Conservation (phyloP, 2,888 invertebrate species). For the Lumbricus terrestris region DNA sequence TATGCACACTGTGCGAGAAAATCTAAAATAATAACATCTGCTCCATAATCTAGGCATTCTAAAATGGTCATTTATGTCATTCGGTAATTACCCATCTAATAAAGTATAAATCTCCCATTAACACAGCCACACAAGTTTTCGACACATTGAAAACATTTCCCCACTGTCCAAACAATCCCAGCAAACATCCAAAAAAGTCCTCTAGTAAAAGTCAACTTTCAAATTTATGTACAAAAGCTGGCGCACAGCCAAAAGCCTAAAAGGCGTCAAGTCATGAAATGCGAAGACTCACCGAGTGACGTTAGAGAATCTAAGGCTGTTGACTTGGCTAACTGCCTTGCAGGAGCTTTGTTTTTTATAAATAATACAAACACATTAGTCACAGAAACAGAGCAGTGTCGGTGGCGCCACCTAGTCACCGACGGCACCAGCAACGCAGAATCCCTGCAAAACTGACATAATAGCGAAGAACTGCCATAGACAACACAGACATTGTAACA, state of each 20-base stretch:
- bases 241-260: neutral
- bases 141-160: neutral
- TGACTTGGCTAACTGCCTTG: slow-evolving; percentile 72
- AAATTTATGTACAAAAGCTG: neutral
- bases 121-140: neutral
- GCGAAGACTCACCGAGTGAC: slow-evolving; percentile 79
- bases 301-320: slow-evolving; percentile 86
- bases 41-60: neutral
- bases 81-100: neutral
- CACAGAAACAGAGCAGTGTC: slow-evolving; percentile 5
- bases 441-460: slow-evolving; percentile 14
- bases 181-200: neutral
- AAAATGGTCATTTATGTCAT: neutral
- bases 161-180: neutral
- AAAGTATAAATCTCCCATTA: neutral
- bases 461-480: slow-evolving; percentile 3
- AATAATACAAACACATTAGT: slow-evolving; percentile 40
- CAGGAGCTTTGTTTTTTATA: slow-evolving; percentile 63
- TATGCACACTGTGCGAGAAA: neutral
- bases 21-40: neutral
- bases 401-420: neutral
- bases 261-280: neutral
- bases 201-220: neutral
- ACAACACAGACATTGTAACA: neutral
- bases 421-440: slow-evolving; percentile 4